phyloP scores from a whole-genome alignment of 2,113 vertebrate species.

The Tursiops truncatus region DNA sequence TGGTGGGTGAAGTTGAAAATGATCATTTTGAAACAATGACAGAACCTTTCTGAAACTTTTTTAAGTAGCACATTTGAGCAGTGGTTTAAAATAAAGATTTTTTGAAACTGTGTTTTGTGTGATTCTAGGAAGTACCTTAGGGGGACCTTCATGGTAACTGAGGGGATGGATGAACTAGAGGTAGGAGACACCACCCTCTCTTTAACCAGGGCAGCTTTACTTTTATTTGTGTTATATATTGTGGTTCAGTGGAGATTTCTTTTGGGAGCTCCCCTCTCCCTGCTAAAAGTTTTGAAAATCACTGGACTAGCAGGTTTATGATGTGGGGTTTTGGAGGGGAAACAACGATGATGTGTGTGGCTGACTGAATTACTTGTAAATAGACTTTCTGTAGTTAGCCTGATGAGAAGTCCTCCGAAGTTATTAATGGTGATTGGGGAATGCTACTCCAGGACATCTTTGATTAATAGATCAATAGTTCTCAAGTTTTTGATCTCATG shows the following conservation, averaged over 20 bases:
- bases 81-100: neutral
- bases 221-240: neutral
- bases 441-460: neutral
- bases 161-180: neutral
- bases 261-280: neutral
- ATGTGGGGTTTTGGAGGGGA: neutral
- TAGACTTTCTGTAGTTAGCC: neutral
- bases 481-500: neutral
- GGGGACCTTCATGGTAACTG: neutral
- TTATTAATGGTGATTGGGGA: neutral
- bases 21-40: neutral
- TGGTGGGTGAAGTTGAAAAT: slow-evolving; percentile 3
- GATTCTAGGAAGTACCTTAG: neutral
- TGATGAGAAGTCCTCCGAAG: neutral
- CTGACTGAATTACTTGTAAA: neutral
- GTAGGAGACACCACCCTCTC: neutral
- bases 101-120: neutral
- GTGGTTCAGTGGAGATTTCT: slow-evolving; percentile 9
- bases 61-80: neutral
- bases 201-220: neutral
- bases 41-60: slow-evolving; percentile 38
- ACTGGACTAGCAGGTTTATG: neutral
- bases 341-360: neutral
- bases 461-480: neutral
- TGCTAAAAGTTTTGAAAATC: neutral